These are phyloP conservation scores for Pseudococcus longispinus DNA, from an alignment of 2,888 invertebrate species.

Conservation along the genomic window DNA sequence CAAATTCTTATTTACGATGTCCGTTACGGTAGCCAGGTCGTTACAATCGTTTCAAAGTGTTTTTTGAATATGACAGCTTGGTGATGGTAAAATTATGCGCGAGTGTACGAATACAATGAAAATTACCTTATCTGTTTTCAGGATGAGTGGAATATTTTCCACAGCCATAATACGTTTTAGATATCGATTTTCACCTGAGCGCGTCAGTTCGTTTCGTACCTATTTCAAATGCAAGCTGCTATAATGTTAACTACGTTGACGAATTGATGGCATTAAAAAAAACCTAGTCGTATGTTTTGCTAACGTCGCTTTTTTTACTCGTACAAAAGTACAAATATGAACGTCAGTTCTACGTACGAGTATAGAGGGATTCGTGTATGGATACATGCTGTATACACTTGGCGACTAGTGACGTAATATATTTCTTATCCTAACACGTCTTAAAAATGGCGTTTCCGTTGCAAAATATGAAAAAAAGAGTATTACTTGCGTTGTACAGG, in stretches of 20 bases:
- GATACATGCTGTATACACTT: no score
- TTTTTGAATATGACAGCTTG: neutral
- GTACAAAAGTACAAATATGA: no score
- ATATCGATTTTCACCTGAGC: constrained; percentile 20
- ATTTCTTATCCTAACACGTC: no score
- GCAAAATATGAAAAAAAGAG: neutral
- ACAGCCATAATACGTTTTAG: neutral
- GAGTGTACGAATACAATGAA: constrained; percentile 22
- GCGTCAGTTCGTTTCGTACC: neutral
- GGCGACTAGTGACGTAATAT: no score
- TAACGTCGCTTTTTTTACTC: neutral
- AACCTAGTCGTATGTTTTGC: neutral
- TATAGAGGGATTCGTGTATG: no score
- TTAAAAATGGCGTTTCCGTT: no score
- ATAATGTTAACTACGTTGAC: neutral
- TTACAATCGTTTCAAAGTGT: neutral
- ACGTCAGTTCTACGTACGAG: no score
- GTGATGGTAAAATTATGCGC: constrained; percentile 11
- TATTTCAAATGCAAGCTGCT: constrained; percentile 12
- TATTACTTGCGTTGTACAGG: no score
- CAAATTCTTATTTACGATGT: constrained; percentile 24
- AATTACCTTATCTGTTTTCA: constrained; percentile 34
- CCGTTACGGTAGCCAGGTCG: neutral
- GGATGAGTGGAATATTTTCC: constrained; percentile 28
- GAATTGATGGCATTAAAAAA: neutral